These are phyloP conservation scores for Muntiacus reevesi DNA, from an alignment of 2,113 vertebrate species.

Conservation along the genomic window DNA sequence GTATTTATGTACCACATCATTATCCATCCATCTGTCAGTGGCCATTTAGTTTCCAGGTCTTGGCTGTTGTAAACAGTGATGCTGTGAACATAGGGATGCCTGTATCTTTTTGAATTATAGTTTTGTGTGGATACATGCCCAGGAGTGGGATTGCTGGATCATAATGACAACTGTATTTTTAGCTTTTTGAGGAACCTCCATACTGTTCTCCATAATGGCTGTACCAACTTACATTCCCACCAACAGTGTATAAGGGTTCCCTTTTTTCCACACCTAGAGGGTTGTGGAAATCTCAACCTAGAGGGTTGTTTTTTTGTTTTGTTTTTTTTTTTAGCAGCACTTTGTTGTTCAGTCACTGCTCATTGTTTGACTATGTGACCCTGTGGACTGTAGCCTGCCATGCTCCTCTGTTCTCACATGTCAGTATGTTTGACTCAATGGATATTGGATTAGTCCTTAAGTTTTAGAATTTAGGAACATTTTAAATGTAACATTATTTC, in stretches of 20 bases:
- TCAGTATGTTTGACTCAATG: background rate
- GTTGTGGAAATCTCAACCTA: no score
- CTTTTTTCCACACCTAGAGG: background rate
- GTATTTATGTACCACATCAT: background rate
- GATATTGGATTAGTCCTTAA: background rate
- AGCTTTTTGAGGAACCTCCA: background rate
- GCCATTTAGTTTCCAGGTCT: background rate
- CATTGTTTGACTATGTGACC: background rate
- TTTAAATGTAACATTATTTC: conserved; percentile 9
- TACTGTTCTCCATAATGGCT: background rate
- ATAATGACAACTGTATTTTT: background rate
- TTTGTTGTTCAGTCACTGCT: background rate
- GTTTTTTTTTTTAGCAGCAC: background rate
- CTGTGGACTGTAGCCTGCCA: background rate
- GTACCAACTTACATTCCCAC: background rate
- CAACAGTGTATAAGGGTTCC: background rate
- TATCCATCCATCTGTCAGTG: background rate
- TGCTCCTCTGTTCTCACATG: background rate
- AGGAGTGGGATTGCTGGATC: background rate
- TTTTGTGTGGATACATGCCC: background rate
- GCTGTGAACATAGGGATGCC: background rate
- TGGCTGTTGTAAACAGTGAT: background rate
- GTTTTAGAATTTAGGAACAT: conserved; percentile 31
- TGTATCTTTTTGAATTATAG: background rate
- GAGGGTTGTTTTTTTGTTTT: background rate